Conservation (phyloP, 2,797 vertebrate genomes). For the Alectoris magna region DNA sequence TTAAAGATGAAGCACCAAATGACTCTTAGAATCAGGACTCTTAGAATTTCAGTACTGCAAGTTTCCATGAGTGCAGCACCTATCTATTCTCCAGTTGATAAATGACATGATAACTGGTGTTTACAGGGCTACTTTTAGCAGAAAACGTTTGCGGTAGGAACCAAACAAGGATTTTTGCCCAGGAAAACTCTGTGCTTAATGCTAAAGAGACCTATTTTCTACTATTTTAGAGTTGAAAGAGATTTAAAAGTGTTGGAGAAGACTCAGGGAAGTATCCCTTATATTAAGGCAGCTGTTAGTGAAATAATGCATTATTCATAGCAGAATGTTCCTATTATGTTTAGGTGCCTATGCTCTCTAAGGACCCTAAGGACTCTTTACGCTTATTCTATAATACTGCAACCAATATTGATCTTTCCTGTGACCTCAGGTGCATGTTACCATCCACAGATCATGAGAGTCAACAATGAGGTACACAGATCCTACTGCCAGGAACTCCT, state of each 20-base stretch:
- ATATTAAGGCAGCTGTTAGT: background rate
- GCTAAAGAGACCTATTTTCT: background rate
- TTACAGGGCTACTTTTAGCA: background rate
- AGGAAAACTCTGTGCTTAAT: background rate
- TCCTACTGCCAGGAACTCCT: background rate
- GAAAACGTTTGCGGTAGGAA: background rate
- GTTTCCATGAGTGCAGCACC: background rate
- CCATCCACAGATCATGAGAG: background rate
- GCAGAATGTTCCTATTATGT: background rate
- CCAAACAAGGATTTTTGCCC: background rate
- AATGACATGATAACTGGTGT: background rate
- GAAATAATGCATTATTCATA: background rate
- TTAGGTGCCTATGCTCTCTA: background rate
- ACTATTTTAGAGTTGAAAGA: background rate
- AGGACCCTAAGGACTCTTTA: background rate
- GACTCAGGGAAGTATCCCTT: background rate
- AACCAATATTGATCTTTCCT: background rate
- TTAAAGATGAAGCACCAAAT: background rate
- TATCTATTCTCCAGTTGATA: background rate
- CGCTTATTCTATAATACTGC: background rate
- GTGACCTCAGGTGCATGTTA: background rate
- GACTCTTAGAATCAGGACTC: background rate
- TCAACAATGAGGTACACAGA: background rate
- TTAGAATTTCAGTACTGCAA: background rate
- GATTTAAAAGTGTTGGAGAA: background rate